Evolutionary conservation across 2,113 vertebrate genomes (phyloP), one percentile per base, ranked within the genome.

Genomic region (Forbesichthys agassizii): DNA sequence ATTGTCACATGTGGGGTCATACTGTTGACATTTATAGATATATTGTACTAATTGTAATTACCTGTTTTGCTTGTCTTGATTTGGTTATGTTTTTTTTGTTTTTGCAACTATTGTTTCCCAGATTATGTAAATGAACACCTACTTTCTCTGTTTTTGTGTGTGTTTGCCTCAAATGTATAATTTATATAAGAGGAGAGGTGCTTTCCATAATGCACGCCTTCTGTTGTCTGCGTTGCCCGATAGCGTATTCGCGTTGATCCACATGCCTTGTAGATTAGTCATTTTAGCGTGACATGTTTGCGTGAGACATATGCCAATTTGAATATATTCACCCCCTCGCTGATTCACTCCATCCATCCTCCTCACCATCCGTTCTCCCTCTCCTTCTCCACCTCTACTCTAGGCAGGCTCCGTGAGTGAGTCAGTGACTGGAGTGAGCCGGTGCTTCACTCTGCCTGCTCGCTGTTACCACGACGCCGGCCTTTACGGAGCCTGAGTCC

Each of bases 11-110:
- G 61, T 61, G 77, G 73, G 76, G 77, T 81, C 14, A 9, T 64
- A 66, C 66, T 77, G 65, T 79, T 57, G 33, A 73, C 84, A 87
- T 78, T 80, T 73, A 75, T 64, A 74, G 80, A 87, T 86, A 77
- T 83, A 86, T 87, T 84, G 71, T 59, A 27, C 4, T 54, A 6
- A 54, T 54, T 13, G 52, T 73, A 74, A 82, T 80, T 84, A 69
- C 53, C 47, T 62, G 61, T 60, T 83, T 71, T 71, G 79, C 33
- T 75, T 76, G 13, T 36, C 64, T 65, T 66, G 48, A 56, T 85
- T 57, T 52, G 20, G 55, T 52, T 27, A 27, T 11, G 49, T 13
- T 16, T 48, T 55, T 47, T 76, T 70, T 52, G 71, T 49, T 77
- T 54, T 12, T 46, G 20, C 54, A 55, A 48, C 48, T 64, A 65